These are phyloP conservation scores for Odontomyia ornata DNA, from an alignment of 2,888 invertebrate genomes.

Conservation along the genomic window DNA sequence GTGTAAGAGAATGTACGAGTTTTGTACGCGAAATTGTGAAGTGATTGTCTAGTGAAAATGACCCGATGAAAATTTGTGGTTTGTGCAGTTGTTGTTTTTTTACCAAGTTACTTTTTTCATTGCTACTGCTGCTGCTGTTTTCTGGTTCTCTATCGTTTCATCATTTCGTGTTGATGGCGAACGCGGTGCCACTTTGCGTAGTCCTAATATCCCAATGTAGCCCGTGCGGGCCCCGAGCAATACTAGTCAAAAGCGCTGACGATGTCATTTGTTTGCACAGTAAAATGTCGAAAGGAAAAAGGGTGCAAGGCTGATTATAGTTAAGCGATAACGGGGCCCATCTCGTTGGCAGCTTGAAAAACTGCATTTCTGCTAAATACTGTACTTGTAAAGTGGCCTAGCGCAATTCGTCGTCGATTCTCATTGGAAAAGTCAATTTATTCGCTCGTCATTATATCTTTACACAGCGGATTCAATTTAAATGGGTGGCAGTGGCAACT, in stretches of 20 bases:
- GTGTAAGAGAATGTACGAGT: constrained; percentile 22
- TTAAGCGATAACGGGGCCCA: not conserved
- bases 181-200: not conserved
- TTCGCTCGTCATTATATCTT: not conserved
- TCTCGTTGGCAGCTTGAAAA: not conserved
- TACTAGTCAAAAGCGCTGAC: constrained; percentile 24
- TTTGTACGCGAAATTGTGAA: constrained; percentile 11
- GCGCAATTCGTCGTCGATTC: not conserved
- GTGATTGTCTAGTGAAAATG: constrained; percentile 35
- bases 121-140: constrained; percentile 12
- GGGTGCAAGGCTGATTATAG: constrained; percentile 13
- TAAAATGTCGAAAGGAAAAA: constrained; percentile 17
- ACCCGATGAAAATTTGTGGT: constrained; percentile 44
- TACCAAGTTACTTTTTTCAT: not conserved
- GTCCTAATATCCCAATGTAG: not conserved
- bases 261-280: constrained; percentile 28
- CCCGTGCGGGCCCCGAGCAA: not conserved
- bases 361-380: not conserved
- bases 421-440: not conserved
- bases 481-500: constrained; percentile 6
- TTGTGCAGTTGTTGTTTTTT: constrained; percentile 40
- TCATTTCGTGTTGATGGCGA: not conserved
- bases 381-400: not conserved
- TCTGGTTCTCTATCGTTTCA: not conserved
- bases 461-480: not conserved